Evolutionary conservation across 92 coral and sea anemone species (phyloP).

Genomic region (Phymanthus crucifer): DNA sequence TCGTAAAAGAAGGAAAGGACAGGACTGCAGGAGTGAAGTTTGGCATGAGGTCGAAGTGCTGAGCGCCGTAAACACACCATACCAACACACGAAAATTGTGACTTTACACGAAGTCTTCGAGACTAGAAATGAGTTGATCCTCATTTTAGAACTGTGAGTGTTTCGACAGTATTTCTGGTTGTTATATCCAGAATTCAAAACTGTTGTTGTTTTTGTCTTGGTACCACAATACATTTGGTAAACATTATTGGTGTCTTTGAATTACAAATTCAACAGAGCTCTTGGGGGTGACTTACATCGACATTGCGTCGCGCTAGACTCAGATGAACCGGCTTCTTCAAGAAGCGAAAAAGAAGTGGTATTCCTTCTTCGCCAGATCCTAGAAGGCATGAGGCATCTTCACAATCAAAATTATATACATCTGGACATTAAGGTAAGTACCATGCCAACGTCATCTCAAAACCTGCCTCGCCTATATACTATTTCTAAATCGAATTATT

Average conservation of each 20-base stretch:
- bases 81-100: conserved; percentile 78
- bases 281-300: conserved; percentile 93
- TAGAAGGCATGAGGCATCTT: conserved; percentile 81
- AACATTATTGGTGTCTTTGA: conserved; percentile 28
- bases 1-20: conserved; percentile 84
- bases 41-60: conserved; percentile 94
- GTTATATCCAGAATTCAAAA: neutral
- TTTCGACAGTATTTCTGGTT: neutral
- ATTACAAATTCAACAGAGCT: conserved; percentile 61
- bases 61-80: conserved; percentile 61
- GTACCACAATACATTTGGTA: neutral
- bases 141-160: conserved; percentile 80
- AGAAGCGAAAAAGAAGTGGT: conserved; percentile 92
- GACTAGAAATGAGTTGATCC: conserved; percentile 78
- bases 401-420: conserved; percentile 78
- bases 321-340: conserved; percentile 81
- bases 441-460: neutral
- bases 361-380: conserved; percentile 77
- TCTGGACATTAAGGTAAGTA: conserved; percentile 78
- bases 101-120: conserved; percentile 84
- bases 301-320: conserved; percentile 82
- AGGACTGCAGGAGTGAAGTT: conserved; percentile 83
- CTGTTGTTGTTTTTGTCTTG: conserved; percentile 13
- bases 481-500: conserved; percentile 8
- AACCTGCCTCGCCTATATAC: conserved; percentile 1